Base-by-base conservation (phyloP, 2,888 invertebrate genomes). In the Stomorhina lunata region DNA sequence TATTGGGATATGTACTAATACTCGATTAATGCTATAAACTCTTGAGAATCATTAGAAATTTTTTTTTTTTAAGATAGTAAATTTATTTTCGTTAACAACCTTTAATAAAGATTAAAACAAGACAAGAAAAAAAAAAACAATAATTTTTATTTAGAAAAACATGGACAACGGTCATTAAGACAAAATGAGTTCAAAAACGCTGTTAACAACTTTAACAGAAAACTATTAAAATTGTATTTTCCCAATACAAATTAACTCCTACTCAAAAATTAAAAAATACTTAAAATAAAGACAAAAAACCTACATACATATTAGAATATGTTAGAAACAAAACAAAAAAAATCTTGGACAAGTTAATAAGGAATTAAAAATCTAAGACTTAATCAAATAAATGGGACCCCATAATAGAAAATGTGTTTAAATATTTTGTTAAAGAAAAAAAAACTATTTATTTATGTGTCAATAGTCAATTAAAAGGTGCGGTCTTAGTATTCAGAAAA, bases 121-220 rank as follows among this genome's bases (percentile, higher is more conserved):
- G 61, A 55, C 6, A 55, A 25, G n/a, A n/a, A 37, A 66, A 45
- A 9, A 37, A 78, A 63, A 63, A 29, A 32, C n/a, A 32, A 68
- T 17, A 17, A 29, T 48, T 65, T 48, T 45, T 12, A 12, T 45
- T 59, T 10, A 40, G 6, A 65, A 61, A 9, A 27, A 9, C 2
- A 34, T 5, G 17, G 5, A 4, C 40, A 69, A n/a, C n/a, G n/a
- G 6, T 32, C 32, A 48, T 43, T 48, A 50, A 69, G 20, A 71
- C 69, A 65, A 76, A 81, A 77, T 77, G 66, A 61, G 77, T 72
- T 72, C 66, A 72, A 50, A 72, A 72, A 81, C 34, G 71, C 10
- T 81, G 81, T 81, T 77, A 72, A 63, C 68, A 77, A 43, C 15
- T 55, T 68, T n/a, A 45, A 69, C 43, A 43, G 17, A 53, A 45